Base-by-base conservation (phyloP, 1,140 invertebrate species). In the Rhyzopertha dominica region DNA sequence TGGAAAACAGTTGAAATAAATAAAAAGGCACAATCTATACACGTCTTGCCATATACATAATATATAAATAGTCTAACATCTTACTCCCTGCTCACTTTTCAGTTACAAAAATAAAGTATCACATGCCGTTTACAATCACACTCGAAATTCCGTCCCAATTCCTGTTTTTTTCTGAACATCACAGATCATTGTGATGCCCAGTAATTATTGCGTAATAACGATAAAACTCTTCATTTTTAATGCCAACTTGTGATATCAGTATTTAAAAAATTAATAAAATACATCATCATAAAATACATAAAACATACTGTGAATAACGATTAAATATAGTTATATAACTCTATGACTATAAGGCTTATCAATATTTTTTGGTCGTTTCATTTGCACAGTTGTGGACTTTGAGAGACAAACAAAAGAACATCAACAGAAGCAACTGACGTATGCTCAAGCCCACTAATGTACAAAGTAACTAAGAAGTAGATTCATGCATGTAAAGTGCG, bases 21-120 rank as follows among this genome's bases (percentile, higher is more conserved):
- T 59, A 56, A 59, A 59, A 59, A 58, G 57, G 57, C 57, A 59
- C 53, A 55, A 55, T 55, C 57, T 59, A 57, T 59, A 55, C 50
- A 59, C 53, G 47, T 24, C 30, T 47, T n/a, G n/a, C n/a, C 49
- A 43, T 41, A 50, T 59, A 52, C 51, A 54, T 54, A 47, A 49
- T n/a, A 54, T 56, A 34, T 9, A 32, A 17, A 4, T 16, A 32
- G 16, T 9, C 5, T 31, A 9, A 13, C 19, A 12, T 53, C 28
- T 46, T 52, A 54, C 43, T 32, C 19, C 50, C 46, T 55, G 39
- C 54, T 35, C 53, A 46, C n/a, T 43, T 53, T 46, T 26, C 10
- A 25, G 41, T 34, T 56, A 59, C 31, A 59, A 59, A 59, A 59
- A 57, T 57, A 59, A 58, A 51, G 42, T 57, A 57, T 57, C 54